Percentiles rank a stretch among this genome's conserved stretches.
Conservation (phyloP, 2,113 vertebrate species). For the Ursus arctos region DNA sequence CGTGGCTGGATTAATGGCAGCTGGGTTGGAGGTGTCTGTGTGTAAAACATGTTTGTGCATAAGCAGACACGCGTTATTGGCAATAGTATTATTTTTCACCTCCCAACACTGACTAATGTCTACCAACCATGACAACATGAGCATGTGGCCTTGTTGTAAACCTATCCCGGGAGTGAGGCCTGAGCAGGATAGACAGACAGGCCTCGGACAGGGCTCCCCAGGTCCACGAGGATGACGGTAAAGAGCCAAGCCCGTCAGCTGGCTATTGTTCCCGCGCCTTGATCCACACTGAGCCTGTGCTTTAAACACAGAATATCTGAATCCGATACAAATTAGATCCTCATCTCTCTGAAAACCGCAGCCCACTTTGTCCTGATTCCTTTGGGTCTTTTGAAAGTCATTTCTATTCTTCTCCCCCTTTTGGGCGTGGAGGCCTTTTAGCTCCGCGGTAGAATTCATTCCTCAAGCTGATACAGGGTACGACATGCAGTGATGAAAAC, state of each 20-base stretch:
- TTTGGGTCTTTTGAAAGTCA: conserved; percentile 56
- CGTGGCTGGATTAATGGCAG: accelerated
- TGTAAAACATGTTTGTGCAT: background rate
- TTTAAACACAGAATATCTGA: conserved; percentile 70
- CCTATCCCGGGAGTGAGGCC: background rate
- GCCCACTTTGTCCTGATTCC: conserved; percentile 69
- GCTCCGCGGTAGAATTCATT: conserved; percentile 57
- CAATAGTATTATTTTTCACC: background rate
- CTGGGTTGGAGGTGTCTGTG: background rate
- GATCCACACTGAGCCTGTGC: conserved; percentile 69
- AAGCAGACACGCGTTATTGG: background rate
- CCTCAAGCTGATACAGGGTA: conserved; percentile 59
- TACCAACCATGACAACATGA: background rate
- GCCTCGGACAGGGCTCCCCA: too few relatives aligned
- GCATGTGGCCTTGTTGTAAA: background rate
- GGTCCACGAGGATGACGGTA: background rate
- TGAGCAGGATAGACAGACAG: accelerated
- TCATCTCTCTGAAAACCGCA: conserved; percentile 55
- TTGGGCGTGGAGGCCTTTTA: conserved; percentile 60
- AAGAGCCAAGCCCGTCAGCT: background rate
- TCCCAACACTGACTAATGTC: background rate
- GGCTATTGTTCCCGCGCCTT: background rate
- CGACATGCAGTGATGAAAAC: background rate
- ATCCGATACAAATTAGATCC: conserved; percentile 70
- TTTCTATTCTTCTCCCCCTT: conserved; percentile 68